Percentiles rank a stretch among this genome's conserved stretches.
These are phyloP conservation scores for Petrolisthes cinctipes DNA, from an alignment of 2,888 invertebrate species.

Conservation along the genomic window DNA sequence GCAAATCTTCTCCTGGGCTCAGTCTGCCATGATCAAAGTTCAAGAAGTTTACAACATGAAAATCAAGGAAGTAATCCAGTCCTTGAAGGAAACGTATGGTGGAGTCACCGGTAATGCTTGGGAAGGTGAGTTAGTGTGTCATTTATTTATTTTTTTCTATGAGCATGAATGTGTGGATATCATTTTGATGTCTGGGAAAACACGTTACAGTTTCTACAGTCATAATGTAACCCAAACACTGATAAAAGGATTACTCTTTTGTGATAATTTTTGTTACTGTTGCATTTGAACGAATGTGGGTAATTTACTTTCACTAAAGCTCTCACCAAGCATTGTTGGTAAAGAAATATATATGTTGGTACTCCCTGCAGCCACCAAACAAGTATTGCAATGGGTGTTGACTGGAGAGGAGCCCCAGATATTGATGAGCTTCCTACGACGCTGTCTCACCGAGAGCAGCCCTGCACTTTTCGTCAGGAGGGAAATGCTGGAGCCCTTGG, in stretches of 20 bases:
- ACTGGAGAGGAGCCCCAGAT: constrained; percentile 32
- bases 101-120: background rate
- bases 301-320: no score
- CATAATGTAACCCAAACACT: no score
- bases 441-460: background rate
- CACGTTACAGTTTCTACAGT: no score
- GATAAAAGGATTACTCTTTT: no score
- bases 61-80: background rate
- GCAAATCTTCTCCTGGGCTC: background rate
- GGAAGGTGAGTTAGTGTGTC: background rate
- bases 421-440: background rate
- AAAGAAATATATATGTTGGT: background rate
- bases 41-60: background rate
- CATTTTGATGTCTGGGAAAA: no score
- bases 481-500: constrained; percentile 16
- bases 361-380: background rate
- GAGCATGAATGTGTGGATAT: background rate
- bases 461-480: background rate
- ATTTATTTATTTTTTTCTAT: background rate
- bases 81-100: background rate
- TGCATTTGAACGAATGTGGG: no score
- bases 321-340: no score
- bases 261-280: no score
- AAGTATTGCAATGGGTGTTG: background rate
- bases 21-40: background rate